phyloP scores from a whole-genome alignment of 1,140 invertebrate species.

The Octopus sinensis region DNA sequence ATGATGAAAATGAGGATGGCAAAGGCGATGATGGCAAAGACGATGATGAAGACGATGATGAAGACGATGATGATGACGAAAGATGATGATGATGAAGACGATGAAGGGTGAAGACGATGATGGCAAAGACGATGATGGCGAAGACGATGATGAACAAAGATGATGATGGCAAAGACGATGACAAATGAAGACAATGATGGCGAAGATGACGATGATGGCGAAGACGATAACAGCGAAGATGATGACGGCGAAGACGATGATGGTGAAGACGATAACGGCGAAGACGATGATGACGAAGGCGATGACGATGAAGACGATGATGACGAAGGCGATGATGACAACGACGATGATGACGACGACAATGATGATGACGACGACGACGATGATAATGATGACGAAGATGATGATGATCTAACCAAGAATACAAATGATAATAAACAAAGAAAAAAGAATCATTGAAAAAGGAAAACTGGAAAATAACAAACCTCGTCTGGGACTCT shows the following conservation, averaged over 20 bases:
- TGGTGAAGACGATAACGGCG: neutral
- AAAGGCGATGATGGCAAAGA: neutral
- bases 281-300: neutral
- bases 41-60: neutral
- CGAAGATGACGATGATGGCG: neutral
- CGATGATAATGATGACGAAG: neutral
- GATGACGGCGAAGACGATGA: neutral
- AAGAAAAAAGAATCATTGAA: neutral
- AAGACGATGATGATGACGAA: neutral
- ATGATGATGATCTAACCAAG: neutral
- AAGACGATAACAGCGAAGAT: neutral
- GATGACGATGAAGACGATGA: no score
- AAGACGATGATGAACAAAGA: neutral
- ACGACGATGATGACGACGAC: neutral
- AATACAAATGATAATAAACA: neutral
- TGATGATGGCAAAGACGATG: neutral
- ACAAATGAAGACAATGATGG: neutral
- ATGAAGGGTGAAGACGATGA: neutral
- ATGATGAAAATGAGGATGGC: neutral
- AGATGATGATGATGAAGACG: neutral
- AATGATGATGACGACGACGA: neutral
- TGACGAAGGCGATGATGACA: no score
- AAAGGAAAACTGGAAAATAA: neutral
- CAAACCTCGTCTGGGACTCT: slow-evolving; percentile 87
- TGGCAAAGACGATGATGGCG: neutral